phyloP scores from a whole-genome alignment of 2,797 vertebrate species.

The Acrossocheilus fasciatus region DNA sequence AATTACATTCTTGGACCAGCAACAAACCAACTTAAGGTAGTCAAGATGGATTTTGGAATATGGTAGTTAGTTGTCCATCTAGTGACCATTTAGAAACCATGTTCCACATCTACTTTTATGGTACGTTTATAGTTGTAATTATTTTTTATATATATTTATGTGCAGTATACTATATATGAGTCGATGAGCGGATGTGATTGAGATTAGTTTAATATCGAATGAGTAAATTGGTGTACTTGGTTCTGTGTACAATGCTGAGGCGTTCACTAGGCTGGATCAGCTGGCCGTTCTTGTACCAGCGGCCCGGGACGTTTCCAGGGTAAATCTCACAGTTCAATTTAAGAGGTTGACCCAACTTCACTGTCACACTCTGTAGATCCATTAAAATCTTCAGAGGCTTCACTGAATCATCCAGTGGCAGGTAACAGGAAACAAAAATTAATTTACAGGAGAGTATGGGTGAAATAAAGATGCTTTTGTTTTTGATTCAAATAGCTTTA shows the following conservation, averaged over 20 bases:
- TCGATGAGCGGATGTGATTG: not conserved
- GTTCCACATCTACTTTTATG: not conserved
- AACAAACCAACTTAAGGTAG: not conserved
- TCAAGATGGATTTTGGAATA: not conserved
- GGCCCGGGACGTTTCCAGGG: slow-evolving; percentile 89
- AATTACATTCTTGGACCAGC: too few species aligned
- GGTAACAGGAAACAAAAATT: not conserved
- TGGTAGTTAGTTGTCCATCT: not conserved
- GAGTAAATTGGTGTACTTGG: slow-evolving; percentile 77
- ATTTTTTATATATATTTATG: not conserved
- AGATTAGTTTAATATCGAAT: not conserved
- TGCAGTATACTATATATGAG: not conserved
- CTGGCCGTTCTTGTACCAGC: slow-evolving; percentile 97
- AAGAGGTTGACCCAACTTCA: slow-evolving; percentile 90
- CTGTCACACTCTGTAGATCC: slow-evolving; percentile 86
- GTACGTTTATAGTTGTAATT: too few species aligned
- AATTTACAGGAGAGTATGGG: not conserved
- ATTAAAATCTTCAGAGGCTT: slow-evolving; percentile 92
- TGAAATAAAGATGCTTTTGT: not conserved
- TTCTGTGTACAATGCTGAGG: slow-evolving; percentile 89
- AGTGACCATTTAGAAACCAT: not conserved
- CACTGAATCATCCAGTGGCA: slow-evolving; percentile 76
- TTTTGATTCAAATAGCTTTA: not conserved
- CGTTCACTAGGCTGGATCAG: slow-evolving; percentile 89
- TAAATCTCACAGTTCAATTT: slow-evolving; percentile 93